Percentiles rank a stretch among this genome's conserved stretches.
Conservation (phyloP, 2,113 vertebrate genomes). For the Phaetusa simplex region DNA sequence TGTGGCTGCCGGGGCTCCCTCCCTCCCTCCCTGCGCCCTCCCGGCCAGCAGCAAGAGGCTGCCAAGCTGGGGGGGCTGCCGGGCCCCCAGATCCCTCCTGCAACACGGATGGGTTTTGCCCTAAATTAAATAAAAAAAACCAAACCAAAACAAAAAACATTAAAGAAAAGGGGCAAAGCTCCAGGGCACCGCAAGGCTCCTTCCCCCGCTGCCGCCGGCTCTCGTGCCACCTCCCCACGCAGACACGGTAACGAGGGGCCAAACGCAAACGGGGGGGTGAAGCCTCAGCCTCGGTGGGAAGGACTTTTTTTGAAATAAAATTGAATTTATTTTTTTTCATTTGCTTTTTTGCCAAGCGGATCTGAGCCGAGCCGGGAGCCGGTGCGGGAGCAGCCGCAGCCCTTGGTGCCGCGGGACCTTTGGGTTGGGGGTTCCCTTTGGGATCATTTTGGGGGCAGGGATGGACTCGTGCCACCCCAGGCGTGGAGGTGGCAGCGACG, state of each 20-base stretch:
- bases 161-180: background rate
- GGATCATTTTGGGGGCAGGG: background rate
- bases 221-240: background rate
- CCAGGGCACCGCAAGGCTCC: background rate
- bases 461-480: background rate
- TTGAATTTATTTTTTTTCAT: background rate
- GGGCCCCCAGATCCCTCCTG: background rate
- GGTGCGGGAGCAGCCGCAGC: background rate
- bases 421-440: background rate
- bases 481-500: background rate
- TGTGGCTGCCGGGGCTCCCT: background rate
- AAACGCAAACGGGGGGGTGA: no score
- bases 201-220: accelerated
- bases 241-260: background rate
- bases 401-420: no score
- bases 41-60: background rate
- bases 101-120: background rate
- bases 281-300: background rate
- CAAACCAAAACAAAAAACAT: background rate
- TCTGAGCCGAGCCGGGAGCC: background rate
- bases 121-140: background rate
- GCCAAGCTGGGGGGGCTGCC: background rate
- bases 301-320: background rate
- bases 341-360: background rate
- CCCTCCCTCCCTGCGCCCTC: background rate